Evolutionary conservation across 2,888 invertebrate species (phyloP).

Genomic region (Lacanobia oleracea): DNA sequence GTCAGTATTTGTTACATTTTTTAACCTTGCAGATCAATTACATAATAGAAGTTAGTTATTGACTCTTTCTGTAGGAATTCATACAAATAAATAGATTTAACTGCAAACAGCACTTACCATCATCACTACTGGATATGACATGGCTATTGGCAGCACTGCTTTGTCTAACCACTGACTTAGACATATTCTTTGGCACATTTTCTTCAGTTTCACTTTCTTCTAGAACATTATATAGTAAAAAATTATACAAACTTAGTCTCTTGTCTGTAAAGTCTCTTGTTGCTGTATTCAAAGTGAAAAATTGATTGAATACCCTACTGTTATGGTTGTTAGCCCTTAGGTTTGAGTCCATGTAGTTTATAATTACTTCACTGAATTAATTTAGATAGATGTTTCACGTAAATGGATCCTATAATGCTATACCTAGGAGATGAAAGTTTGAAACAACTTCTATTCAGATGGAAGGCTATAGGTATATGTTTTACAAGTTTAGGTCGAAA

Average conservation of each 20-base stretch:
- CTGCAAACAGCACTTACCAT: conserved; percentile 72
- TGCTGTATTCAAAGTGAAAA: not conserved
- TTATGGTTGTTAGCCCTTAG: not conserved
- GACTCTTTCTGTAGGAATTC: not conserved
- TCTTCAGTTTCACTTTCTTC: conserved; percentile 71
- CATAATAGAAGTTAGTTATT: not conserved
- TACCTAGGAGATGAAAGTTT: not conserved
- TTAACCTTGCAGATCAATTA: not conserved
- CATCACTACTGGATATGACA: conserved; percentile 79
- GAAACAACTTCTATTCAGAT: not conserved
- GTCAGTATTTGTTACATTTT: too few species aligned
- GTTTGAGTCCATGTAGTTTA: not conserved
- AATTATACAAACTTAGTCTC: not conserved
- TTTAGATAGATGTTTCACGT: not conserved
- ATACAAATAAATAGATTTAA: not conserved
- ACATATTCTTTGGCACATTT: conserved; percentile 42
- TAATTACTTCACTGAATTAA: not conserved
- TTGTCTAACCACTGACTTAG: conserved; percentile 65
- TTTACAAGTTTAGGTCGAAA: not conserved
- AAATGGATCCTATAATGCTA: not conserved
- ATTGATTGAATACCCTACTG: not conserved
- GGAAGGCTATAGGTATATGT: too few species aligned
- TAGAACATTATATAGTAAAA: conserved; percentile 56
- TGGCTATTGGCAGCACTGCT: conserved; percentile 70
- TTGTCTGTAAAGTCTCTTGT: not conserved